Evolutionary conservation across 1,140 invertebrate species (phyloP).

Genomic region (Pachyrhynchus sulphureomaculatus): DNA sequence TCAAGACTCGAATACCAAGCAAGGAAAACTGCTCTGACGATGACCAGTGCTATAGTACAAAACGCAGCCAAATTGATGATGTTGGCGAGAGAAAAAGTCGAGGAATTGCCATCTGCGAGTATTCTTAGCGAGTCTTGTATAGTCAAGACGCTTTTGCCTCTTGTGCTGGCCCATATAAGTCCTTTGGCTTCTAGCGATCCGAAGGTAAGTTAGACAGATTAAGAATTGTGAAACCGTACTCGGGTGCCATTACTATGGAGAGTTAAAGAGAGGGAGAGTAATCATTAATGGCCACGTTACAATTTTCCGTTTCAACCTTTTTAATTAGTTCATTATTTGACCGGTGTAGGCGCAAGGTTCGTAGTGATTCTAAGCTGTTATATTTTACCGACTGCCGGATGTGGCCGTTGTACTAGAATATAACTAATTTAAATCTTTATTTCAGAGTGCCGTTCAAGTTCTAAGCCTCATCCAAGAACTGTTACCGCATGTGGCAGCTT

Average conservation of each 20-base stretch:
- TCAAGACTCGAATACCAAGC: slow-evolving; percentile 71
- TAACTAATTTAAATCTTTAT: too few species aligned
- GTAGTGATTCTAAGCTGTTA: too few species aligned
- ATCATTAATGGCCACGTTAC: too few species aligned
- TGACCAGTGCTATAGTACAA: slow-evolving; percentile 72
- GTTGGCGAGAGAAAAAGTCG: slow-evolving; percentile 66
- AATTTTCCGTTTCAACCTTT: too few species aligned
- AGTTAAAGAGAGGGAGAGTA: neutral
- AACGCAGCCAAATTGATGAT: slow-evolving; percentile 72
- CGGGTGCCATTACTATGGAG: neutral
- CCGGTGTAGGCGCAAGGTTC: too few species aligned
- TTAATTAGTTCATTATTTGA: too few species aligned
- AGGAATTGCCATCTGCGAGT: slow-evolving; percentile 56
- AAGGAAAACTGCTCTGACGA: slow-evolving; percentile 68
- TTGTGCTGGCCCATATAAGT: slow-evolving; percentile 78
- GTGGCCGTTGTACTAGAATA: too few species aligned
- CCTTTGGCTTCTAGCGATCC: slow-evolving; percentile 80
- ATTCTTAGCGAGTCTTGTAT: slow-evolving; percentile 59
- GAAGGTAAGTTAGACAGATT: slow-evolving; percentile 59
- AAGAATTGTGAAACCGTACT: neutral
- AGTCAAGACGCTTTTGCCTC: slow-evolving; percentile 73
- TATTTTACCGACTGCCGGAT: too few species aligned
- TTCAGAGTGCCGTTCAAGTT: slow-evolving; percentile 85
- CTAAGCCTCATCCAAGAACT: slow-evolving; percentile 88
- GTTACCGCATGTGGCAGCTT: slow-evolving; percentile 82